Percentiles rank a stretch among this genome's conserved stretches.
Evolutionary conservation across 2,888 invertebrate genomes (phyloP).

Genomic region (Thymelicus lineola): DNA sequence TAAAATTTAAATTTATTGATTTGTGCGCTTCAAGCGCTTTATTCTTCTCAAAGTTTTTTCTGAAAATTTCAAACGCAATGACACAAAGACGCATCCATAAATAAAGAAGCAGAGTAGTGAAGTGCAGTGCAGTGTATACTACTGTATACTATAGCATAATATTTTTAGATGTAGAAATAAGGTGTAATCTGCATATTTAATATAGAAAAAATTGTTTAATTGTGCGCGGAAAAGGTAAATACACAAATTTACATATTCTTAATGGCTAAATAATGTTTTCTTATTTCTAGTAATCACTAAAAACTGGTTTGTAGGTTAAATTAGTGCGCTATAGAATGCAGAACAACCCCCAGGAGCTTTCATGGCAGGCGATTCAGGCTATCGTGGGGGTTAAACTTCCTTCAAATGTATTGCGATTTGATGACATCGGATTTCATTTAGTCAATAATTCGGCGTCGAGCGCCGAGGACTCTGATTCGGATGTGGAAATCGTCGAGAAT

Average conservation of each 20-base stretch:
- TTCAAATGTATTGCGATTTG: constrained; percentile 81
- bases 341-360: constrained; percentile 86
- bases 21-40: constrained; percentile 22
- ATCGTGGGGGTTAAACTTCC: constrained; percentile 85
- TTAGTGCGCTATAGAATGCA: constrained; percentile 85
- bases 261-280: constrained; percentile 43
- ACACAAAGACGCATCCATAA: constrained; percentile 58
- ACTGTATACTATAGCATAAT: constrained; percentile 65
- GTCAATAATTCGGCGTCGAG: constrained; percentile 77
- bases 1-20: no score
- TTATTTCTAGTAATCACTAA: constrained; percentile 67
- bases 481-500: constrained; percentile 83
- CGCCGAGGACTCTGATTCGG: constrained; percentile 81
- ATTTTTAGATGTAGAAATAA: constrained; percentile 85
- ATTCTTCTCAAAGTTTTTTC: constrained; percentile 22
- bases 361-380: constrained; percentile 85
- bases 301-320: constrained; percentile 84
- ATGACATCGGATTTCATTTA: constrained; percentile 82
- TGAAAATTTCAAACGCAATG: constrained; percentile 43
- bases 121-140: constrained; percentile 52
- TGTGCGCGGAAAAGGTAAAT: constrained; percentile 75
- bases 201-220: constrained; percentile 59
- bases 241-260: constrained; percentile 48
- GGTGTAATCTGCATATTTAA: constrained; percentile 75
- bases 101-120: constrained; percentile 34